phyloP scores from a whole-genome alignment of 2,113 vertebrate genomes.

The Jaculus jaculus region DNA sequence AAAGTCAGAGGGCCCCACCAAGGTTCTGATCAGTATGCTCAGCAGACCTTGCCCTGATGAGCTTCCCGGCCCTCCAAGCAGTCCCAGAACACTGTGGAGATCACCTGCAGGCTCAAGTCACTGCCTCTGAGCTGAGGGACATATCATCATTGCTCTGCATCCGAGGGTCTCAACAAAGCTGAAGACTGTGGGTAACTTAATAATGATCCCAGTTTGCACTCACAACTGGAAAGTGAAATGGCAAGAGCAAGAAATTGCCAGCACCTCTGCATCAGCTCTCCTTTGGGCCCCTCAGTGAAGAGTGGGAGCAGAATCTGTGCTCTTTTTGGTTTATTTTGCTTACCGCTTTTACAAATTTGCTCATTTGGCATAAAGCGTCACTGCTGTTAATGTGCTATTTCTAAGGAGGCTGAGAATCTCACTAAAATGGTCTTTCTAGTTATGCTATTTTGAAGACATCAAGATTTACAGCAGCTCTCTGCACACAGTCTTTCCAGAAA shows the following conservation, averaged over 20 bases:
- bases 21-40: neutral
- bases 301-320: neutral
- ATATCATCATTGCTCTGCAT: conserved; percentile 27
- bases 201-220: neutral
- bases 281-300: neutral
- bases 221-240: conserved; percentile 24
- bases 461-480: neutral
- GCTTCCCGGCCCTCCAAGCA: neutral
- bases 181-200: conserved; percentile 32
- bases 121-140: conserved; percentile 19
- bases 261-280: neutral
- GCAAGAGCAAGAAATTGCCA: neutral
- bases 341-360: conserved; percentile 28
- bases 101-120: neutral
- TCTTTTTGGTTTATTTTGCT: conserved; percentile 34
- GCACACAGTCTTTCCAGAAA: neutral
- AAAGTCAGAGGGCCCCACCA: neutral
- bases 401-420: neutral
- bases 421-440: conserved; percentile 33
- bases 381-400: neutral
- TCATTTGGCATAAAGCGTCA: neutral
- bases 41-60: neutral
- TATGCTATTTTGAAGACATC: neutral
- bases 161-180: conserved; percentile 9
- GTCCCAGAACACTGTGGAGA: neutral